Conservation (phyloP, 2,888 invertebrate genomes). For the Andrena flavipes region DNA sequence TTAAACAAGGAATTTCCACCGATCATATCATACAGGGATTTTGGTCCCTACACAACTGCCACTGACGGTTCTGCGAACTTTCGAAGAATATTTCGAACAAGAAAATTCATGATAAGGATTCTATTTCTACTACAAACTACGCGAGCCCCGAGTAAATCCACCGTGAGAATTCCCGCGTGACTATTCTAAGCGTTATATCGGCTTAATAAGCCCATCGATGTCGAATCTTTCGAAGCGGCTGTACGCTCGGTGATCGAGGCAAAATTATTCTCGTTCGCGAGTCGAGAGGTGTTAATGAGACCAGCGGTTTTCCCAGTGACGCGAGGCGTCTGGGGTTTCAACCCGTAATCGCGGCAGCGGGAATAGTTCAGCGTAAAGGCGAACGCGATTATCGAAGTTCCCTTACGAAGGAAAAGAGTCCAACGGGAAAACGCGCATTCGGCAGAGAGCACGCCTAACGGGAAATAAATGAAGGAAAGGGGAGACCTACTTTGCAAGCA, state of each 20-base stretch:
- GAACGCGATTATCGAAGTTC: too few species aligned
- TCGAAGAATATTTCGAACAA: not conserved
- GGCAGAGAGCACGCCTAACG: too few species aligned
- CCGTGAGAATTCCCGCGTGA: not conserved
- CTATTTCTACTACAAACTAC: not conserved
- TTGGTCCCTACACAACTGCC: not conserved
- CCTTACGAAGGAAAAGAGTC: too few species aligned
- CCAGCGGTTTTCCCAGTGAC: conserved; percentile 16
- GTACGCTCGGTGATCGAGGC: not conserved
- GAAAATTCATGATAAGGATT: not conserved
- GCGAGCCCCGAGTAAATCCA: not conserved
- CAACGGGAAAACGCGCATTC: too few species aligned
- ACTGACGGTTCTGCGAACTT: not conserved
- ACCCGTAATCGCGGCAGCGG: not conserved
- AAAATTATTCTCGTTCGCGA: conserved; percentile 41
- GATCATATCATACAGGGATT: not conserved
- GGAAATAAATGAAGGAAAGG: too few species aligned
- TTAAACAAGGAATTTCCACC: conserved; percentile 20
- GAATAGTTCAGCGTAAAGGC: not conserved
- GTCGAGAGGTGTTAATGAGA: conserved; percentile 47
- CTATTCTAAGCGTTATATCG: conserved; percentile 13
- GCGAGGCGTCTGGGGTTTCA: conserved; percentile 6
- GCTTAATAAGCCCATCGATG: conserved; percentile 11
- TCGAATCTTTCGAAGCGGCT: conserved; percentile 3
- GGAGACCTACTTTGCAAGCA: too few species aligned